These are phyloP conservation scores for Drosophila setosimentum DNA, from an alignment of 2,888 invertebrate species.

Conservation along the genomic window DNA sequence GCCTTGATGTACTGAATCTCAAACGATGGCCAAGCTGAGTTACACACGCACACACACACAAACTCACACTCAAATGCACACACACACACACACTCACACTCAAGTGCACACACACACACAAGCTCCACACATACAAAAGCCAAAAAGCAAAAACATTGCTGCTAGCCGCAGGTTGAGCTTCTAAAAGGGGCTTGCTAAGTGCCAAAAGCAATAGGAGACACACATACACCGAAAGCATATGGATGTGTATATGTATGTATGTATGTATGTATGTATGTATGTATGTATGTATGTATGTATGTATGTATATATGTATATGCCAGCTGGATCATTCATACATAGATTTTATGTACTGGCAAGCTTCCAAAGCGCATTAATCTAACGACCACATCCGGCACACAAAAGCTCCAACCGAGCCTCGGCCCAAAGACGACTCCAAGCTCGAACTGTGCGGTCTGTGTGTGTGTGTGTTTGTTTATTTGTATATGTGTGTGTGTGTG, in stretches of 20 bases:
- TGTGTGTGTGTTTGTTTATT: background rate
- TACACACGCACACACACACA: constrained; percentile 15
- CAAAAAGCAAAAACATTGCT: constrained; percentile 10
- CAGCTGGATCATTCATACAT: constrained; percentile 60
- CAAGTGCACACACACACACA: constrained; percentile 6
- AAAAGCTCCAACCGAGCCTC: constrained; percentile 54
- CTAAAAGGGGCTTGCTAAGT: constrained; percentile 23
- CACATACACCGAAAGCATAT: constrained; percentile 15
- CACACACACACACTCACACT: constrained; percentile 5
- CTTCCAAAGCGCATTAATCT: constrained; percentile 79
- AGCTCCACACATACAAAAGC: constrained; percentile 5
- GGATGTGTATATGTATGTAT: constrained; percentile 5
- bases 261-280: constrained; percentile 8
- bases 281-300: constrained; percentile 2
- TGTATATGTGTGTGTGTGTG: constrained; percentile 1
- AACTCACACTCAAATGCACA: background rate
- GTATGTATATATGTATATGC: constrained; percentile 3
- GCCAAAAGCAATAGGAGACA: constrained; percentile 25
- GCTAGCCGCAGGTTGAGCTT: constrained; percentile 28
- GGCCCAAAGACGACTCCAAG: constrained; percentile 19
- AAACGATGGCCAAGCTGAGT: constrained; percentile 25
- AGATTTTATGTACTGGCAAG: constrained; percentile 79
- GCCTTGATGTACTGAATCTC: constrained; percentile 49
- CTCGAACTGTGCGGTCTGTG: constrained; percentile 12
- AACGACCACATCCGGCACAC: constrained; percentile 78